Evolutionary conservation across 2,888 invertebrate genomes (phyloP).

Genomic region (Drosophila prolongata): DNA sequence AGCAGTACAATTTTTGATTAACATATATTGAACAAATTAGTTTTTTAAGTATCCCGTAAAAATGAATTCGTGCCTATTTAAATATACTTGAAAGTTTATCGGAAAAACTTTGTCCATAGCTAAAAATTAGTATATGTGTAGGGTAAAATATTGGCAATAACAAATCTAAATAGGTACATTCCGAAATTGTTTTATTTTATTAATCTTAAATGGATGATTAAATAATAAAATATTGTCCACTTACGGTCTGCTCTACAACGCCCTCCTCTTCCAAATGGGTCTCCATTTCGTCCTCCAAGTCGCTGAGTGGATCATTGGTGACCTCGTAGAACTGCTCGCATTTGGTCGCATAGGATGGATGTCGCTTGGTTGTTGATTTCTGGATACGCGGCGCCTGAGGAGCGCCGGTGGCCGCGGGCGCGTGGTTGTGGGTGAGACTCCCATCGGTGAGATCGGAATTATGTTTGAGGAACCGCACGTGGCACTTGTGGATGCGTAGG

Average conservation of each 20-base stretch:
- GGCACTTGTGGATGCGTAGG: slow-evolving; percentile 68
- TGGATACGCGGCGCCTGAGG: neutral
- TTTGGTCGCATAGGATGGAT: neutral
- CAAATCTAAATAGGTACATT: too few relatives aligned
- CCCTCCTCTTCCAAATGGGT: slow-evolving; percentile 34
- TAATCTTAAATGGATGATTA: too few relatives aligned
- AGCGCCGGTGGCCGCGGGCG: neutral
- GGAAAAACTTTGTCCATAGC: too few relatives aligned
- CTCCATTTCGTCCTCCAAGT: slow-evolving; percentile 24
- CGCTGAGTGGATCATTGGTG: slow-evolving; percentile 7
- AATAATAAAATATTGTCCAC: neutral
- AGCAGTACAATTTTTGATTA: too few relatives aligned
- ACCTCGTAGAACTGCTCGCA: slow-evolving; percentile 30
- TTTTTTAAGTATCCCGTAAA: too few relatives aligned
- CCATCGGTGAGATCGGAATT: slow-evolving; percentile 18
- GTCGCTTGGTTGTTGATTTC: neutral
- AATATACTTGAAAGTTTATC: too few relatives aligned
- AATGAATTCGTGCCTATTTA: too few relatives aligned
- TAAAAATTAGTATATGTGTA: too few relatives aligned
- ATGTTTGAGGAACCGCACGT: slow-evolving; percentile 59
- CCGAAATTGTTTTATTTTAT: too few relatives aligned
- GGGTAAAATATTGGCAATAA: too few relatives aligned
- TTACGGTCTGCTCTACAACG: slow-evolving; percentile 6
- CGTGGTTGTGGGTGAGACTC: neutral
- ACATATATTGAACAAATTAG: too few relatives aligned